Evolutionary conservation across 2,113 vertebrate genomes (phyloP), one percentile per base, ranked within the genome.

Genomic region (Rousettus leschenaultii): DNA sequence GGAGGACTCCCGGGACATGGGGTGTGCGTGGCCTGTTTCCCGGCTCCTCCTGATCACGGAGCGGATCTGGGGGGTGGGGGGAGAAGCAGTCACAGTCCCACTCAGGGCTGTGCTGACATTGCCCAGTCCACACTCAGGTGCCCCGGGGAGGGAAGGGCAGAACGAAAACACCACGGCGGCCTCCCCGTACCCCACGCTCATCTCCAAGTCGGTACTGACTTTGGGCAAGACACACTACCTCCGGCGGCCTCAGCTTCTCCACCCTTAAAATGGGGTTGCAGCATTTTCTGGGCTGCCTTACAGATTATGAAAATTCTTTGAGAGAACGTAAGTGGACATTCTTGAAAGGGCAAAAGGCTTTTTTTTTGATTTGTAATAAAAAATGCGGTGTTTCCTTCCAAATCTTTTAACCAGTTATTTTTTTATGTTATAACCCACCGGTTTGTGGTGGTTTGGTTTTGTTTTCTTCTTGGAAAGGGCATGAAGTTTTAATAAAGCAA

Each of bases 1-100:
- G 79, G 99, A 99, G 83, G 99, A 98, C 9, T 99, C 99, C 26
- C 99, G 99, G 97, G 98, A 99, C 99, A 99, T 99, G 77, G 99
- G 99, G 93, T 99, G 99, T 33, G 99, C 99, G 9, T 99, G 99
- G 26, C 98, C 92, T 0, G 98, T 99, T 98, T 99, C 99, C 98
- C 99, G 99, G 53, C 99, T 99, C 98, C 99, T 99, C 97, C 99
- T 99, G 96, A 99, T 99, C 98, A 99, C 99, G 51, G 99, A 99
- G 82, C 99, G 99, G 94, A 99, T 99, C 99, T 99, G 98, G 97
- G 97, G 91, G 97, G 97, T 51, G 93, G 98, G 98, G 94, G 98
- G 45, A 97, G 61, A 89, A 35, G 87, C 70, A 21, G 94, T 98
- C 95, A 98, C 28, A 24, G 45, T 48, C 85, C 90, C 7, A 22